These are phyloP conservation scores for Micoletzkya japonica DNA, from an alignment of 2,888 invertebrate genomes.

Conservation along the genomic window DNA sequence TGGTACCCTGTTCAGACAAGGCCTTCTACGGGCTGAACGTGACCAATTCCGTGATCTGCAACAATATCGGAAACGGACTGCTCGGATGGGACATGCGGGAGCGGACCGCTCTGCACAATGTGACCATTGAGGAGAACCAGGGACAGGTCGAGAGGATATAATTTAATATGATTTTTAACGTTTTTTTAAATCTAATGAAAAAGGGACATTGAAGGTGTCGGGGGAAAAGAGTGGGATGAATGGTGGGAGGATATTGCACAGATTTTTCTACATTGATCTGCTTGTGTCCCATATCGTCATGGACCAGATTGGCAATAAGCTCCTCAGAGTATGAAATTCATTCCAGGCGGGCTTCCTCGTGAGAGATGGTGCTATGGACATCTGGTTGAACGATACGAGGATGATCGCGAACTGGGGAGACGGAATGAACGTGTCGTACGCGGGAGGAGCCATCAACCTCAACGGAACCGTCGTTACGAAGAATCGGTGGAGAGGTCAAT, in stretches of 20 bases:
- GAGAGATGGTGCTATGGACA: constrained; percentile 85
- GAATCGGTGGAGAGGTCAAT: constrained; percentile 76
- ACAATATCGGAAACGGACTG: constrained; percentile 87
- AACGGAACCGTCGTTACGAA: constrained; percentile 83
- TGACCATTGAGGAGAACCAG: constrained; percentile 58
- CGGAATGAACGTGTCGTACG: constrained; percentile 91
- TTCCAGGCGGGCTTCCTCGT: constrained; percentile 66
- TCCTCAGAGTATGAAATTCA: neutral
- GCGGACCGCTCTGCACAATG: constrained; percentile 59
- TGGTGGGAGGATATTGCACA: neutral
- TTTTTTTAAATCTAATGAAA: too few relatives aligned
- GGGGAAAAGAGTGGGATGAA: neutral
- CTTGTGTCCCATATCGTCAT: constrained; percentile 65
- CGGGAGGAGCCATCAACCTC: constrained; percentile 89
- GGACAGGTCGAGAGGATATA: constrained; percentile 42
- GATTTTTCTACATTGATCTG: neutral
- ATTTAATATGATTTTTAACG: constrained; percentile 3
- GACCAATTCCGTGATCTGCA: constrained; percentile 80
- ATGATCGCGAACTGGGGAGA: constrained; percentile 81
- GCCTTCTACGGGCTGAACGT: constrained; percentile 80
- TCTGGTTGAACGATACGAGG: constrained; percentile 84
- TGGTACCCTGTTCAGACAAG: constrained; percentile 57
- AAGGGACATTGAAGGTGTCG: neutral
- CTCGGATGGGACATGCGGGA: constrained; percentile 73
- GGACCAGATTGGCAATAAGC: neutral